These are phyloP conservation scores for Engraulis encrasicolus DNA, from an alignment of 2,113 vertebrate genomes.

Conservation along the genomic window DNA sequence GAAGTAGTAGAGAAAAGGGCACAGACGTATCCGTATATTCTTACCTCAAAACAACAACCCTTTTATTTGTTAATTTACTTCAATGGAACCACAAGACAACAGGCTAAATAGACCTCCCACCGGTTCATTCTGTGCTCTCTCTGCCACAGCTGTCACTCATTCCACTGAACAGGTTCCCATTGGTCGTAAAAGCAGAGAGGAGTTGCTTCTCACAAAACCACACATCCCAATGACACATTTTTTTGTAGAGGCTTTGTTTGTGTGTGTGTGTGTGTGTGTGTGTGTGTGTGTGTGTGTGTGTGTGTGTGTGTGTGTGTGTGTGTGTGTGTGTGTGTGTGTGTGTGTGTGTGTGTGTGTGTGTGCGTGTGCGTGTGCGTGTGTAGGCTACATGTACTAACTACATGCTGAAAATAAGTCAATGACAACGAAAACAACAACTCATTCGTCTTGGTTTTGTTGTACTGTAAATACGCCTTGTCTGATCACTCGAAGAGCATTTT, in stretches of 20 bases:
- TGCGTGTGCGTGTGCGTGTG: no score
- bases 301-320: no score
- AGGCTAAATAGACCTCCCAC: not conserved
- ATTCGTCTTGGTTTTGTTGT: conserved; percentile 42
- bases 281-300: no score
- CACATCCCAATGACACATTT: not conserved
- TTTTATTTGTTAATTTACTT: not conserved
- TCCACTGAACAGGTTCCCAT: not conserved
- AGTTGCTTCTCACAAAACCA: not conserved
- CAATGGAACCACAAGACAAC: not conserved
- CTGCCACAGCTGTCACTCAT: not conserved
- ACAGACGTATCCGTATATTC: not conserved
- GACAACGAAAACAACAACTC: conserved; percentile 53
- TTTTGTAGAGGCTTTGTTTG: not conserved
- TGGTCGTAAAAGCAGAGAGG: not conserved
- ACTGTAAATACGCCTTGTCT: conserved; percentile 53
- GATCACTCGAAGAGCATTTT: conserved; percentile 52
- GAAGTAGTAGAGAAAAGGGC: not conserved
- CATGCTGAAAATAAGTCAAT: not conserved
- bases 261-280: no score
- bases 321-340: no score
- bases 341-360: no score
- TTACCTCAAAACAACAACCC: not conserved
- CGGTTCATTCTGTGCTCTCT: not conserved
- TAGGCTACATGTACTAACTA: no score